These are phyloP conservation scores for Neodiprion pinetum DNA, from an alignment of 1,140 invertebrate genomes.

Conservation along the genomic window DNA sequence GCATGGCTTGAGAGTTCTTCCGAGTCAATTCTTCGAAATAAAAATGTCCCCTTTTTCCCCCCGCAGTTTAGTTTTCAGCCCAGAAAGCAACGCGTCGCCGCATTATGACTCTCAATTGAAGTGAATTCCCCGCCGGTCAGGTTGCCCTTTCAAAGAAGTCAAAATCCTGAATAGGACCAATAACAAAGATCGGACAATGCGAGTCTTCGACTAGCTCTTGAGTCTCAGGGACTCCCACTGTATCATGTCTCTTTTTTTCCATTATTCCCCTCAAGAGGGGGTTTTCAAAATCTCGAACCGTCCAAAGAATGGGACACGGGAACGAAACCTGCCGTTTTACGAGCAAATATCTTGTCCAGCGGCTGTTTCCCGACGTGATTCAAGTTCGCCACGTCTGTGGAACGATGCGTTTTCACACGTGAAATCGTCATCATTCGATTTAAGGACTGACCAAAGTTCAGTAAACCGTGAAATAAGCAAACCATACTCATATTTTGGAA, in stretches of 20 bases:
- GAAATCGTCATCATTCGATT: too few species aligned
- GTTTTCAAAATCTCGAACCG: conserved; percentile 36
- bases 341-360: too few species aligned
- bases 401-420: too few species aligned
- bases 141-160: conserved; percentile 36
- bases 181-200: conserved; percentile 28
- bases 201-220: neutral
- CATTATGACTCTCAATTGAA: conserved; percentile 29
- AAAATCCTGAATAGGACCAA: conserved; percentile 39
- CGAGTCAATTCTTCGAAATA: conserved; percentile 33
- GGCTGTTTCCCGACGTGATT: too few species aligned
- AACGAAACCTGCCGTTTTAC: too few species aligned
- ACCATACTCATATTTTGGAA: too few species aligned
- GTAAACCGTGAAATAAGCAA: too few species aligned
- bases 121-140: conserved; percentile 38
- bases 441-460: too few species aligned
- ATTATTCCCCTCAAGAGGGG: conserved; percentile 14
- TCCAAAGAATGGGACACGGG: neutral
- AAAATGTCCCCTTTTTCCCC: conserved; percentile 31
- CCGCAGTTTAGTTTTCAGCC: conserved; percentile 6
- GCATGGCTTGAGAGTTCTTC: neutral
- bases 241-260: conserved; percentile 28
- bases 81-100: neutral
- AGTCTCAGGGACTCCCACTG: conserved; percentile 4
- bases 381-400: too few species aligned